Evolutionary conservation across 2,797 vertebrate genomes (phyloP).

Genomic region (Sebastes nivosus): DNA sequence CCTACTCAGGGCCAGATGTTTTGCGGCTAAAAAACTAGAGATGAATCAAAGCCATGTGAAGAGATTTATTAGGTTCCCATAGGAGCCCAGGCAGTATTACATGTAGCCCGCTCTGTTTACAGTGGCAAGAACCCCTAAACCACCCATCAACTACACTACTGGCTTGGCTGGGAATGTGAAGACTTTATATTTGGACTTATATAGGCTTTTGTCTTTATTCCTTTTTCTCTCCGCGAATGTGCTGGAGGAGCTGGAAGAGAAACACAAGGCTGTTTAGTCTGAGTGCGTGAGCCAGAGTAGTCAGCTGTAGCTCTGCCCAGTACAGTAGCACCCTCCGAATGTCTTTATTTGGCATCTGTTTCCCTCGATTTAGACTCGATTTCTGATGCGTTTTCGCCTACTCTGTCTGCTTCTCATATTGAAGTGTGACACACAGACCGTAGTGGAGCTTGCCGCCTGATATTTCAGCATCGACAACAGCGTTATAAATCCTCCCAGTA

Average conservation of each 20-base stretch:
- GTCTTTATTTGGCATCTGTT: conserved; percentile 82
- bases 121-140: conserved; percentile 82
- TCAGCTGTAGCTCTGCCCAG: conserved; percentile 79
- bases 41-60: conserved; percentile 86
- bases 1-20: conserved; percentile 83
- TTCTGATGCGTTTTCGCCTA: conserved; percentile 67
- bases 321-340: conserved; percentile 82
- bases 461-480: conserved; percentile 48
- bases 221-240: conserved; percentile 62
- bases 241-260: conserved; percentile 76
- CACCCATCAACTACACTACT: conserved; percentile 83
- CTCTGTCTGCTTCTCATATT: conserved; percentile 69
- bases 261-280: conserved; percentile 80
- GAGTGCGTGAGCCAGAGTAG: conserved; percentile 74
- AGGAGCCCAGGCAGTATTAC: conserved; percentile 82
- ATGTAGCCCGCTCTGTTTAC: conserved; percentile 82
- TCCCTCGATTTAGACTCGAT: conserved; percentile 73
- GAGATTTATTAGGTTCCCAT: conserved; percentile 85
- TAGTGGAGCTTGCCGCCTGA: conserved; percentile 33
- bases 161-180: conserved; percentile 82
- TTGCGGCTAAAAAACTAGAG: conserved; percentile 83
- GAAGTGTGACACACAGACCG: conserved; percentile 50
- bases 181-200: conserved; percentile 83
- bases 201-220: conserved; percentile 78
- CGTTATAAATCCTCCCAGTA: conserved; percentile 36